These are phyloP conservation scores for Napeogenes sylphis DNA, from an alignment of 2,888 invertebrate species.

Conservation along the genomic window DNA sequence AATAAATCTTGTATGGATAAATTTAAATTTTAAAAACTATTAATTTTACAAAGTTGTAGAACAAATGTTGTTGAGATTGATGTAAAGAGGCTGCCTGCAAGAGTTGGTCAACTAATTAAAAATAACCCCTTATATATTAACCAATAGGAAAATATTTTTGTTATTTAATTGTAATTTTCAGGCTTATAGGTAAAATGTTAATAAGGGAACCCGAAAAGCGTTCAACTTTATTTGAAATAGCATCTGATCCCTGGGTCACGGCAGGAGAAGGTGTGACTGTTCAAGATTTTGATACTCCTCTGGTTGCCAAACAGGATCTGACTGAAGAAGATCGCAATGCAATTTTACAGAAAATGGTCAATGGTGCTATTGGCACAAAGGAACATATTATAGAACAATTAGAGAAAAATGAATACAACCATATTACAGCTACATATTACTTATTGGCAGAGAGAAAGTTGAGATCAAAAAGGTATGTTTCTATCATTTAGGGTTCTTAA, in stretches of 20 bases:
- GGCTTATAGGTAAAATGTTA: slow-evolving; percentile 94
- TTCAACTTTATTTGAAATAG: slow-evolving; percentile 91
- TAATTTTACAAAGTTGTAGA: too few species aligned
- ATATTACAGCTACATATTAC: slow-evolving; percentile 98
- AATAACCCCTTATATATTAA: background rate
- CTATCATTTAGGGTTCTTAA: slow-evolving; percentile 7
- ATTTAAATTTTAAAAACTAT: too few species aligned
- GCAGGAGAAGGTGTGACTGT: slow-evolving; percentile 72
- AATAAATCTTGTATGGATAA: too few species aligned
- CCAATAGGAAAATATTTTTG: background rate
- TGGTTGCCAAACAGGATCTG: slow-evolving; percentile 92
- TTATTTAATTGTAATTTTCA: slow-evolving; percentile 45
- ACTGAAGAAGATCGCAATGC: slow-evolving; percentile 93
- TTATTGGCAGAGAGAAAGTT: slow-evolving; percentile 95
- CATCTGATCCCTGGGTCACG: slow-evolving; percentile 90
- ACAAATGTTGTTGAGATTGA: too few species aligned
- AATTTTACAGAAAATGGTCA: slow-evolving; percentile 97
- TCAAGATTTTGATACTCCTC: slow-evolving; percentile 83
- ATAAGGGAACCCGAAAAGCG: slow-evolving; percentile 95
- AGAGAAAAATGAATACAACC: slow-evolving; percentile 97
- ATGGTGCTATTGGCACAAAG: slow-evolving; percentile 94
- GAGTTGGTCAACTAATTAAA: too few species aligned
- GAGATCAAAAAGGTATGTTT: slow-evolving; percentile 81
- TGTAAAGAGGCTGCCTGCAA: too few species aligned
- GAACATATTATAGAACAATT: slow-evolving; percentile 96